Evolutionary conservation across 2,888 invertebrate genomes (phyloP), one percentile per base, ranked within the genome.

Genomic region (Noctua pronuba): DNA sequence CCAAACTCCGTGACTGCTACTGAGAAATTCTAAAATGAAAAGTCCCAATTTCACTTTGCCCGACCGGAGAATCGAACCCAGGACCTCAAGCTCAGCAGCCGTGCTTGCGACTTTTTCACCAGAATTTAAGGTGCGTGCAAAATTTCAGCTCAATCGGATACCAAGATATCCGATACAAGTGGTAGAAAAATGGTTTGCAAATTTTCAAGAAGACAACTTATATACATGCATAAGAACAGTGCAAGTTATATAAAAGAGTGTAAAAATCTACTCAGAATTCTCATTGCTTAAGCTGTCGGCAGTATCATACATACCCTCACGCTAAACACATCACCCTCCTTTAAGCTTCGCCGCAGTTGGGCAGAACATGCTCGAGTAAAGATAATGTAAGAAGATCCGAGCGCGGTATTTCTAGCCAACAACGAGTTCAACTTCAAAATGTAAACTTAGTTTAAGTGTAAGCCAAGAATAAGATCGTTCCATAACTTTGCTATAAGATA

Each of bases 391-490:
- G 55, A 21, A 24, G 44, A 79, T 74, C 60, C 52, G 28, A 31
- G 38, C 10, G 28, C 41, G 64, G 75, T 65, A 58, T 82, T 41
- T 35, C 46, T 75, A 46, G 24, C 66, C 44, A 13, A 35, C 49
- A 60, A 52, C 28, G 46, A n/a, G 46, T 28, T 24, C 35, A 75
- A 82, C 68, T 82, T 68, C 6, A 64, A 41, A 35, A 41, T 41
- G 60, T 41, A 49, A 75, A 75, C 75, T 79, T 75, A n/a, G 21
- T 64, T 64, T 7, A 38, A 64, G 13, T 49, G 24, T 41, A 64
- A 75, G 62, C 46, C 21, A 41, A 52, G 38, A 75, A 64, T 49
- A 55, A 64, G 82, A 75, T 75, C 46, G 35, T 64, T 49, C 10
- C 18, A 68, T 69, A 69, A 69, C 55, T 69, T 81, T 49, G 24